Conservation (phyloP, 2,888 invertebrate species). For the Alcis repandata region DNA sequence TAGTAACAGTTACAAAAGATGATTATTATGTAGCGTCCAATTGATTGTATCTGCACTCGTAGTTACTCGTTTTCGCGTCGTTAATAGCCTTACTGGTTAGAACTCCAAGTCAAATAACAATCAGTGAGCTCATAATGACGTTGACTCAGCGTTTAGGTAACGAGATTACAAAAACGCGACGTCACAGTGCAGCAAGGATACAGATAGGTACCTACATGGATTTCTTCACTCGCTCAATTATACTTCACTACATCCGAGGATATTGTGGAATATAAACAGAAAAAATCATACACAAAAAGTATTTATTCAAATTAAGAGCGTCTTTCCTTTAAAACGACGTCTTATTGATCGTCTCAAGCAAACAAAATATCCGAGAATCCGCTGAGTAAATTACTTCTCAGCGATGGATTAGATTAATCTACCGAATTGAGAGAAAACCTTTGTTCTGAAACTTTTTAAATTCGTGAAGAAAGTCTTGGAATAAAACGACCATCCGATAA, state of each 20-base stretch:
- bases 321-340: neutral
- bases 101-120: neutral
- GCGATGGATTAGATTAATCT: slow-evolving; percentile 10
- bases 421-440: slow-evolving; percentile 7
- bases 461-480: slow-evolving; percentile 5
- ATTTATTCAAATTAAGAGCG: too few species aligned
- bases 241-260: too few species aligned
- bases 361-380: slow-evolving; percentile 2
- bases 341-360: neutral
- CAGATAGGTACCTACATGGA: neutral
- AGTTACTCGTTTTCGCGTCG: too few species aligned
- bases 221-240: neutral
- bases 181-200: neutral
- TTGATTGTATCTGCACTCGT: too few species aligned
- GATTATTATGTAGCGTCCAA: too few species aligned
- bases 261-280: too few species aligned
- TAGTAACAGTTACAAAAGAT: too few species aligned
- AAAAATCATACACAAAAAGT: too few species aligned
- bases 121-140: slow-evolving; percentile 2
- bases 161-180: neutral
- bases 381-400: slow-evolving; percentile 7
- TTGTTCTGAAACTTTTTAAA: slow-evolving; percentile 15
- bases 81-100: neutral
- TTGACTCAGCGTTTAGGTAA: slow-evolving; percentile 9
- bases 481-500: slow-evolving; percentile 6